Base-by-base conservation (phyloP, 2,797 vertebrate genomes). In the Amphiprion clarkii region DNA sequence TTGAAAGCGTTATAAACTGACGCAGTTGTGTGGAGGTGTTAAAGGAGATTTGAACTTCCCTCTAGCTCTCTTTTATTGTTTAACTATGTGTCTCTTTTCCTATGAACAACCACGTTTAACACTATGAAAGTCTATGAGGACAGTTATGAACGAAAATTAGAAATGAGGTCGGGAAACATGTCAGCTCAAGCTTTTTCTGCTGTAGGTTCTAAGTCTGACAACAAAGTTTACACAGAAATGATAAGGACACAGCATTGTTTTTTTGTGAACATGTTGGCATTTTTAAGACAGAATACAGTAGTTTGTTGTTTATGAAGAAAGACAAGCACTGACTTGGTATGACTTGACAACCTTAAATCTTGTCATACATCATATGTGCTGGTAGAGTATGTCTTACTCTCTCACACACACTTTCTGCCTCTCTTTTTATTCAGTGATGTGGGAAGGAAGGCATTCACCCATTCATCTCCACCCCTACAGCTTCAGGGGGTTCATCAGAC, bases 401-500 rank as follows among this genome's bases (percentile, higher is more conserved):
- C 53, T 42, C 66, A 49, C 60, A 65, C 56, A 21, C 29, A 44
- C 68, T 54, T 39, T 68, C 11, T 17, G 14, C 33, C 55, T 64
- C 53, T 40, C 25, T 61, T 78, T 78, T 61, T 67, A 29, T 79
- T 71, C 71, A n/a, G 27, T 56, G 14, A 58, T 60, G 65, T 48
- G 63, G 69, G 61, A 69, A 73, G 72, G 70, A 61, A 73, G 57
- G 48, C 53, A 13, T 84, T 86, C 71, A 71, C 69, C 82, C 84
- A 91, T 92, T 87, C 87, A 83, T 93, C 89, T 88, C 88, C 77
- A 46, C 71, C 81, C 64, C 68, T 65, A 70, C 88, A 84, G 86
- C 91, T 89, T 87, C 67, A 13, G 84, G 90, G 87, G 84, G 69
- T 76, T 87, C 88, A 90, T 92, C 88, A 90, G 88, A 86, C 82